Evolutionary conservation across 2,797 vertebrate genomes (phyloP), one percentile per base, ranked within the genome.

Genomic region (Sebastes nivosus): DNA sequence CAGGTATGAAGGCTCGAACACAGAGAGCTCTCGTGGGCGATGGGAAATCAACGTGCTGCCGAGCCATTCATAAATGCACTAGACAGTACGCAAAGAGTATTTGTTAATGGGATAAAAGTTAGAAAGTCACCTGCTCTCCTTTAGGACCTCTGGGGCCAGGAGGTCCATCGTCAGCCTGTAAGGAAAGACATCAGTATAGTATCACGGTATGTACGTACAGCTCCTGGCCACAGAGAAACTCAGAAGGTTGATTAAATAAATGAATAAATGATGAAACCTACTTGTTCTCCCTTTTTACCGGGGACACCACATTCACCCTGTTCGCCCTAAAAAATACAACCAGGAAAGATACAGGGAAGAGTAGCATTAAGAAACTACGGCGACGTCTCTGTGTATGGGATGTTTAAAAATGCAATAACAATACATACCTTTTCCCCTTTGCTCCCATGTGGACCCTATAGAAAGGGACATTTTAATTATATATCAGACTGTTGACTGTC

Each of bases 361-460:
- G 6, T 27, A 46, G 24, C 8, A 16, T 29, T 59, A 7, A 14
- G 16, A 46, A 46, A 46, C 52, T 70, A 42, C 38, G 8, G 10
- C 25, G 11, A 29, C 13, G 1, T 57, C 55, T 68, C 18, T 68
- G 2, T 52, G 5, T 11, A 42, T 38, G n/a, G 11, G 7, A 25
- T 46, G 24, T 27, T 30, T n/a, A 0, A 30, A 12, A n/a, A 61
- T n/a, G 6, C 18, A 16, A 11, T 8, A 55, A 34, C 1, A 8
- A 57, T 32, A 64, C 93, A 89, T 91, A 97, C 97, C 97, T 96
- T 97, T 75, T 96, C 95, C 64, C 97, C 97, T 88, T 93, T 96
- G 82, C 89, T 92, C 8, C 97, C 97, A 80, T 91, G 84, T 78
- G 72, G 77, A 82, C 97, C 97, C 97, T 98, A 86, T 29, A 55